Conservation (phyloP, 2,797 vertebrate genomes). For the Neopelma chrysocephalum region DNA sequence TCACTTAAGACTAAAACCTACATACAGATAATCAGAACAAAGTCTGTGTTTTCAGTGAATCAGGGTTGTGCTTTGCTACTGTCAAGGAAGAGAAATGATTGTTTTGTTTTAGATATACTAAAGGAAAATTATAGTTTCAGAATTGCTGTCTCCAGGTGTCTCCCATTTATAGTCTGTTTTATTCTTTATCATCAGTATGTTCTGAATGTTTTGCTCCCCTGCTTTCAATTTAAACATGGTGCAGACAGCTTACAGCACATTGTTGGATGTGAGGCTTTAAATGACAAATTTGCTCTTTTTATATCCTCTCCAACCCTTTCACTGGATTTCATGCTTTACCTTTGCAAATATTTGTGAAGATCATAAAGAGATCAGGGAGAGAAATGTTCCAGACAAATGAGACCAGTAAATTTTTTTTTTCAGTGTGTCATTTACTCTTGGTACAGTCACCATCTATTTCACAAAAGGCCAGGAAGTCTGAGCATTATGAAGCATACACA, state of each 20-base stretch:
- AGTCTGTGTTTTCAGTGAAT: conserved; percentile 28
- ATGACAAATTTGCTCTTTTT: conserved; percentile 36
- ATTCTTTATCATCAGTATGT: conserved; percentile 25
- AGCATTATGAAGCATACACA: not conserved
- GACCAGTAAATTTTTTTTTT: not conserved
- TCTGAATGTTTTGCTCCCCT: conserved; percentile 45
- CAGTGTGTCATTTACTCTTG: not conserved
- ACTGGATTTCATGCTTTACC: conserved; percentile 29
- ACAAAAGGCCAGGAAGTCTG: not conserved
- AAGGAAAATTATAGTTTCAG: conserved; percentile 40
- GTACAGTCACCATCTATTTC: not conserved
- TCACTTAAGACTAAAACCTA: conserved; percentile 13
- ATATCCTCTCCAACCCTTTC: not conserved
- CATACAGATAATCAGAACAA: not conserved
- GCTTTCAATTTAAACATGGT: conserved; percentile 51
- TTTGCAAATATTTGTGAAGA: conserved; percentile 56
- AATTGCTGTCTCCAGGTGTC: conserved; percentile 44
- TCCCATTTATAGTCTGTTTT: conserved; percentile 12
- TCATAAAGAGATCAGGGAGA: conserved; percentile 32
- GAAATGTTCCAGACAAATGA: conserved; percentile 11
- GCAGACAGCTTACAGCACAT: conserved; percentile 2
- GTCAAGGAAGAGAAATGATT: conserved; percentile 28
- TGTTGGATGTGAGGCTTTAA: conserved; percentile 43
- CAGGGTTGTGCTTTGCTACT: not conserved
- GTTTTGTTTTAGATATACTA: conserved; percentile 38